A percentile compares a stretch with the other conserved stretches of the same genome.
phyloP scores from a whole-genome alignment of 2,113 vertebrate genomes.

The Corythaeola cristata region DNA sequence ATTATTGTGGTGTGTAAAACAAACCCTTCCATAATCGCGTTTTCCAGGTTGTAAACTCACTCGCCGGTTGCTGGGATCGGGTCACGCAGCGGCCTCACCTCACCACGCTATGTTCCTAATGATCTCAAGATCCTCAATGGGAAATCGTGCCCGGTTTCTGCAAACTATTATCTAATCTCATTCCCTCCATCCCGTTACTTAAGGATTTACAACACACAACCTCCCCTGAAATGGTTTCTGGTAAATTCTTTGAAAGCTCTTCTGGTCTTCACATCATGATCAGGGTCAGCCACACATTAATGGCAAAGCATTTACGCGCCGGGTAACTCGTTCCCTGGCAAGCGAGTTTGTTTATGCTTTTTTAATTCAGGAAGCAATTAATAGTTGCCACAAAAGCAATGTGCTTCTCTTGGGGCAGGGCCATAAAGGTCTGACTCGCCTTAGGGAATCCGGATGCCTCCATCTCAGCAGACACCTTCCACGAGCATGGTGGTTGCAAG shows the following conservation, averaged over 20 bases:
- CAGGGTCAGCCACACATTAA: slow-evolving; percentile 73
- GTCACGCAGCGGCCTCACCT: background rate
- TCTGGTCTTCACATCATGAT: slow-evolving; percentile 63
- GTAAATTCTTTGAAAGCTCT: slow-evolving; percentile 77
- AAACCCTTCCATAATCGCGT: background rate
- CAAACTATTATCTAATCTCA: slow-evolving; percentile 77
- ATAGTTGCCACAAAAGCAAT: slow-evolving; percentile 70
- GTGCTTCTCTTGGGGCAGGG: slow-evolving; percentile 13
- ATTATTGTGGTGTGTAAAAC: background rate
- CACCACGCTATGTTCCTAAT: background rate
- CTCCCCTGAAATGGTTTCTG: slow-evolving; percentile 74
- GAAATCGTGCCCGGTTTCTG: slow-evolving; percentile 63
- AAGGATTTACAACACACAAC: slow-evolving; percentile 73
- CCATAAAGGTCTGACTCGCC: background rate
- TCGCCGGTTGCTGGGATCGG: background rate
- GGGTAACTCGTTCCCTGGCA: slow-evolving; percentile 64
- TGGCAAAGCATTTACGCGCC: slow-evolving; percentile 50
- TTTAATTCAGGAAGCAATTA: slow-evolving; percentile 79
- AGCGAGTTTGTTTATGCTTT: slow-evolving; percentile 57
- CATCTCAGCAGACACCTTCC: background rate
- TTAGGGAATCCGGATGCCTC: background rate
- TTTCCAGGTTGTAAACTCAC: slow-evolving; percentile 32
- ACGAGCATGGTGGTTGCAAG: rapidly evolving
- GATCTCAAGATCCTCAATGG: slow-evolving; percentile 22
- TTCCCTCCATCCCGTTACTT: slow-evolving; percentile 68